Conservation (phyloP, 2,113 vertebrate genomes). For the Boleophthalmus pectinirostris region DNA sequence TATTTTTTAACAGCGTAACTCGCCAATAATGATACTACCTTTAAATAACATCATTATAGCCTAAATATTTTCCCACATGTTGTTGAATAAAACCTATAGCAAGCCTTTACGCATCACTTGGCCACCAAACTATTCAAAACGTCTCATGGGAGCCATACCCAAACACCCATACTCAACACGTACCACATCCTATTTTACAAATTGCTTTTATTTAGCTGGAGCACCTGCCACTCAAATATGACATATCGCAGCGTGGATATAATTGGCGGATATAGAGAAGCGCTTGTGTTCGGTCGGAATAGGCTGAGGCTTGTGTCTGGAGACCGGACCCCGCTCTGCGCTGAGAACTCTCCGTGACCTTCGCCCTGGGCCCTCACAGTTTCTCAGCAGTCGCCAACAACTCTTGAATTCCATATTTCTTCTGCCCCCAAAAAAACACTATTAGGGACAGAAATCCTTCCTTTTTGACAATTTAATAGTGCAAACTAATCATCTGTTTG, state of each 20-base stretch:
- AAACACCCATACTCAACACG: neutral
- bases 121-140: neutral
- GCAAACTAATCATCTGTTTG: constrained; percentile 91
- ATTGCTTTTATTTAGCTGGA: neutral
- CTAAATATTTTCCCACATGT: neutral
- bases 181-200: constrained; percentile 1
- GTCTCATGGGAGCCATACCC: neutral
- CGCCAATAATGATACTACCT: too few species aligned
- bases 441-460: constrained; percentile 83
- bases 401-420: constrained; percentile 82
- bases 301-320: constrained; percentile 52
- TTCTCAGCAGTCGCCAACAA: constrained; percentile 70
- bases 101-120: neutral
- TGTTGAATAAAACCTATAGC: neutral
- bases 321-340: constrained; percentile 57
- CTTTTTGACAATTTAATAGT: constrained; percentile 95
- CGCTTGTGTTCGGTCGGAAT: constrained; percentile 21
- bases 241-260: constrained; percentile 5
- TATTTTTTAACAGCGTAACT: too few species aligned
- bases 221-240: constrained; percentile 9
- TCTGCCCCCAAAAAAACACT: constrained; percentile 74
- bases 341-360: constrained; percentile 83
- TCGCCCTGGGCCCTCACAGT: constrained; percentile 71
- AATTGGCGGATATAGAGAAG: constrained; percentile 9
- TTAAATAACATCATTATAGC: neutral